Evolutionary conservation across 1,140 invertebrate species (phyloP).

Genomic region (Sitodiplosis mosellana): DNA sequence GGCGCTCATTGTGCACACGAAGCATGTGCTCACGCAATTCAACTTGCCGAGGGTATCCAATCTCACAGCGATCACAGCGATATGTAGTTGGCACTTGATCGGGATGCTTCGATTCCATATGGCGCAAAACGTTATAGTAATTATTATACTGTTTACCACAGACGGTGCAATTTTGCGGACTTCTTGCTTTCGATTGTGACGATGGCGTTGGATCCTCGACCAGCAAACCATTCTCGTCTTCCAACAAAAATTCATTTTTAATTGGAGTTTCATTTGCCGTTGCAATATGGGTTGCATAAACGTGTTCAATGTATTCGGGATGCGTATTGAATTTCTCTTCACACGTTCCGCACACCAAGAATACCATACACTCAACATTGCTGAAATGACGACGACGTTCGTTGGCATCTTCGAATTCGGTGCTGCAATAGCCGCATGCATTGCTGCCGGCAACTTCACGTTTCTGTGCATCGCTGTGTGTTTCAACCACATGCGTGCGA

Average conservation of each 20-base stretch:
- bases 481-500: slow-evolving; percentile 22
- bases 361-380: slow-evolving; percentile 24
- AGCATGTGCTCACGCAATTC: slow-evolving; percentile 23
- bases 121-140: slow-evolving; percentile 23
- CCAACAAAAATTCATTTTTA: neutral
- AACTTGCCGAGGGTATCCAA: slow-evolving; percentile 20
- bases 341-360: slow-evolving; percentile 22
- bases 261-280: slow-evolving; percentile 9
- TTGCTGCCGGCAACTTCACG: slow-evolving; percentile 16
- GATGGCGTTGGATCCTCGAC: neutral
- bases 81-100: slow-evolving; percentile 23
- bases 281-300: slow-evolving; percentile 20
- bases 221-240: neutral
- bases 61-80: slow-evolving; percentile 19
- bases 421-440: slow-evolving; percentile 18
- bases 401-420: slow-evolving; percentile 20
- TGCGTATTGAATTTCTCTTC: slow-evolving; percentile 22
- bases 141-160: slow-evolving; percentile 25
- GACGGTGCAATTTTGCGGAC: slow-evolving; percentile 23
- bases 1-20: slow-evolving; percentile 12
- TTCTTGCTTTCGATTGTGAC: slow-evolving; percentile 9
- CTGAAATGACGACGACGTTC: slow-evolving; percentile 23
- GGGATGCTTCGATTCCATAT: slow-evolving; percentile 26
- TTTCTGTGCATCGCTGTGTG: slow-evolving; percentile 21
- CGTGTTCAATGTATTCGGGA: slow-evolving; percentile 22